phyloP scores from a whole-genome alignment of 2,797 vertebrate species.

The Furcifer pardalis region DNA sequence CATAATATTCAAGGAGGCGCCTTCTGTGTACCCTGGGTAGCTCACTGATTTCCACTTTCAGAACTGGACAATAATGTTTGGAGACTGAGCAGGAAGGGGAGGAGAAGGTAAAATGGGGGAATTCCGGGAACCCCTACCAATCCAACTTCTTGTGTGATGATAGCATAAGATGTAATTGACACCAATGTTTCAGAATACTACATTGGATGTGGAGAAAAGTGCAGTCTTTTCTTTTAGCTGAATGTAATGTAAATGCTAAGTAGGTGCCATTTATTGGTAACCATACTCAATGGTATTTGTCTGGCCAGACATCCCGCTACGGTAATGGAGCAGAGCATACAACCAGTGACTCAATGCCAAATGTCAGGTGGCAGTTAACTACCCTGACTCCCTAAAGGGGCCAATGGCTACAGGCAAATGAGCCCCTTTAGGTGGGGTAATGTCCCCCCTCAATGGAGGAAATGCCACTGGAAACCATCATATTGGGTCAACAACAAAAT shows the following conservation, averaged over 20 bases:
- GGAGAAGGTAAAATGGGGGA: background rate
- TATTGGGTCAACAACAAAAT: too few species aligned
- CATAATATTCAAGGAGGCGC: too few species aligned
- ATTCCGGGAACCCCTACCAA: background rate
- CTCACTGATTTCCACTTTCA: background rate
- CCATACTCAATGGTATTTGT: background rate
- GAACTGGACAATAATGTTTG: background rate
- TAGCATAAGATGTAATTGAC: background rate
- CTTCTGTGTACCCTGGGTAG: too few species aligned
- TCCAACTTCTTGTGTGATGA: background rate
- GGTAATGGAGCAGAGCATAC: too few species aligned
- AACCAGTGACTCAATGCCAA: too few species aligned
- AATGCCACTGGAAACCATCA: too few species aligned
- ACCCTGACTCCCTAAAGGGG: too few species aligned
- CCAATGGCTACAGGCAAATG: too few species aligned
- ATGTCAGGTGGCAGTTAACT: too few species aligned
- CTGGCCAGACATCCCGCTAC: too few species aligned
- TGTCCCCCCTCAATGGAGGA: too few species aligned
- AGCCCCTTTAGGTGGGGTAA: too few species aligned
- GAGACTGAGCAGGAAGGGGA: background rate
- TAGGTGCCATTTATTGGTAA: background rate
- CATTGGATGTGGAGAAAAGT: background rate
- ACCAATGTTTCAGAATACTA: background rate
- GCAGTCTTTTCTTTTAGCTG: background rate
- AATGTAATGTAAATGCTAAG: background rate